phyloP scores from a whole-genome alignment of 92 coral and sea anemone genomes.

The Meandrina meandrites region DNA sequence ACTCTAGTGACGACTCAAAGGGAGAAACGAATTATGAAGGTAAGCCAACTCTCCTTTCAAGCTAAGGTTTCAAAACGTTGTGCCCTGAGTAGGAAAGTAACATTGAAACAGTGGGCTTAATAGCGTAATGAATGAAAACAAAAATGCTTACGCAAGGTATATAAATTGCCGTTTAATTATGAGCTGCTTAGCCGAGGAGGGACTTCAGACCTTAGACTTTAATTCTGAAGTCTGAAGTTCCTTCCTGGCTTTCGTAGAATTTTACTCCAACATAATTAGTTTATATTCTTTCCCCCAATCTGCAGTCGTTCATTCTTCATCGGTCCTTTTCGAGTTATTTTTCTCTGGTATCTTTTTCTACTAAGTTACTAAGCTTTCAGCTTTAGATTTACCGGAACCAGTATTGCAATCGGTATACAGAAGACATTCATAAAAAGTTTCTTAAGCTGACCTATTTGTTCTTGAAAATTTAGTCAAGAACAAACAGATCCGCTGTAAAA shows the following conservation, averaged over 20 bases:
- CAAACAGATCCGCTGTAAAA: too few relatives aligned
- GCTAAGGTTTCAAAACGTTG: too few relatives aligned
- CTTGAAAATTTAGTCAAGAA: too few relatives aligned
- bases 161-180: background rate
- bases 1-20: conserved; percentile 20
- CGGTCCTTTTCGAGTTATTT: background rate
- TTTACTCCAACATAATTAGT: background rate
- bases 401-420: too few relatives aligned
- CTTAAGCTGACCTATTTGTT: too few relatives aligned
- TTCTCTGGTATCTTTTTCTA: too few relatives aligned
- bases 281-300: background rate
- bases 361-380: too few relatives aligned
- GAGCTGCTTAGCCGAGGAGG: background rate
- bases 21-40: conserved; percentile 19
- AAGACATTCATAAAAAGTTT: too few relatives aligned
- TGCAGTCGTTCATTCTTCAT: too few relatives aligned
- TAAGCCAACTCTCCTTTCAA: background rate
- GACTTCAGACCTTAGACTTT: background rate
- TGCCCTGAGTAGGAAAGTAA: background rate
- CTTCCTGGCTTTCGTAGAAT: background rate
- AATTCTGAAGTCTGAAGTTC: background rate
- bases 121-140: background rate
- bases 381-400: too few relatives aligned
- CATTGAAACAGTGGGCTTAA: background rate
- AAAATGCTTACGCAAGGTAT: background rate